Percentiles rank a stretch among this genome's conserved stretches.
Evolutionary conservation across 2,888 invertebrate genomes (phyloP).

Genomic region (Chrysomela aeneicollis): DNA sequence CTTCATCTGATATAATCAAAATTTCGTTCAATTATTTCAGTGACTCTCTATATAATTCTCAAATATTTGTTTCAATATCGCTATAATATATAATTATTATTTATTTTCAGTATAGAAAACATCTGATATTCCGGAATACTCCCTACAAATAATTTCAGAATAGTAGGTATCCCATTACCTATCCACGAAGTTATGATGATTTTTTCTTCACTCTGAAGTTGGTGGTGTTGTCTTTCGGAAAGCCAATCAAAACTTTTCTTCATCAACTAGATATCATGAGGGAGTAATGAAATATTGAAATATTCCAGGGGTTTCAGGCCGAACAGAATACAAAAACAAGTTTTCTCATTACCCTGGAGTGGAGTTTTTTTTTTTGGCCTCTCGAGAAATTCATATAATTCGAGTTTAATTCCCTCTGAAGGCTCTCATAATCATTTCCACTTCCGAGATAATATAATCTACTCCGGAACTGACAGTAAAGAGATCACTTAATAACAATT

Average conservation of each 20-base stretch:
- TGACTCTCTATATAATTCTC: too few species aligned
- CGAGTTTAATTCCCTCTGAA: background rate
- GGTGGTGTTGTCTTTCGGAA: background rate
- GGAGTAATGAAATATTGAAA: background rate
- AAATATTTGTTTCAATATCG: too few species aligned
- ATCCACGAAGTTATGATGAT: too few species aligned
- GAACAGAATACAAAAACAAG: background rate
- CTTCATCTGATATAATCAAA: too few species aligned
- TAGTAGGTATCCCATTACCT: too few species aligned
- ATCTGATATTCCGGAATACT: too few species aligned
- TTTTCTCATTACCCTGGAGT: background rate
- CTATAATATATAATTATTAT: too few species aligned
- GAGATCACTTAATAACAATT: background rate
- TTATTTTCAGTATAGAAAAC: too few species aligned
- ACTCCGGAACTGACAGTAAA: background rate
- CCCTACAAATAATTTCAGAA: too few species aligned
- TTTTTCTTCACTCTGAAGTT: background rate
- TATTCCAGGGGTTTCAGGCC: background rate
- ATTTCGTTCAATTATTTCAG: too few species aligned
- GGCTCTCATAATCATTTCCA: background rate
- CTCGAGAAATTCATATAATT: background rate
- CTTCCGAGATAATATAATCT: background rate
- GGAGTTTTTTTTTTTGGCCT: background rate
- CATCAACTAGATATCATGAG: background rate
- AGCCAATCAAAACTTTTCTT: background rate